phyloP scores from a whole-genome alignment of 1,140 invertebrate species.

The Vollenhovia emeryi region DNA sequence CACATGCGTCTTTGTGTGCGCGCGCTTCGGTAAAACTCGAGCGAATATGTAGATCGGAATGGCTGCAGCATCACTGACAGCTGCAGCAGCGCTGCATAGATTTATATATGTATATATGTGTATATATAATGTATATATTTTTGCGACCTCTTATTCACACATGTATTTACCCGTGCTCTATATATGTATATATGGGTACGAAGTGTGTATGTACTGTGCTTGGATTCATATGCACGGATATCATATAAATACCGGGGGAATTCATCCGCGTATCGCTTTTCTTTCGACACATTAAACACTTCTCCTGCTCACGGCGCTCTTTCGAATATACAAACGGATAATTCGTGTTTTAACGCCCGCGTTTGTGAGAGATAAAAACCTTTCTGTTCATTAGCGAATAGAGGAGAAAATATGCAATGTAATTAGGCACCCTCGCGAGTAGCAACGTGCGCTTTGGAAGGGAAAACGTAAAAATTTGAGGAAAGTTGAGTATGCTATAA shows the following conservation, averaged over 20 bases:
- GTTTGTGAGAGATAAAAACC: conserved; percentile 5
- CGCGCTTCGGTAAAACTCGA: conserved; percentile 15
- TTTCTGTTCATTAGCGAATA: not conserved
- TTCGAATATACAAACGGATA: not conserved
- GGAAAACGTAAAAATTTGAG: not conserved
- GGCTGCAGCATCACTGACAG: conserved; percentile 21
- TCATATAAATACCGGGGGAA: conserved; percentile 23
- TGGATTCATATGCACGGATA: not conserved
- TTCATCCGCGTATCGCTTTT: conserved; percentile 45
- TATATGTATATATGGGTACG: not conserved
- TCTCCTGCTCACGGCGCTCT: not conserved
- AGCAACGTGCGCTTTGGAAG: not conserved
- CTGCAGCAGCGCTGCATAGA: not conserved
- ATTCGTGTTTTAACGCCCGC: not conserved
- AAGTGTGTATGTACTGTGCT: not conserved
- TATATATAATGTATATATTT: not conserved
- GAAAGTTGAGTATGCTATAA: no score
- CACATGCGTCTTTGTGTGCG: not conserved
- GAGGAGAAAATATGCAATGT: not conserved
- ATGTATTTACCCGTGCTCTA: not conserved
- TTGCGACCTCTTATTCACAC: not conserved
- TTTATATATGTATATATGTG: not conserved
- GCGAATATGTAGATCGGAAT: conserved; percentile 17
- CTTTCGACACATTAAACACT: conserved; percentile 52
- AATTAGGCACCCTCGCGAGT: not conserved